Evolutionary conservation across 2,113 vertebrate species (phyloP), one percentile per base, ranked within the genome.

Genomic region (Sander lucioperca): DNA sequence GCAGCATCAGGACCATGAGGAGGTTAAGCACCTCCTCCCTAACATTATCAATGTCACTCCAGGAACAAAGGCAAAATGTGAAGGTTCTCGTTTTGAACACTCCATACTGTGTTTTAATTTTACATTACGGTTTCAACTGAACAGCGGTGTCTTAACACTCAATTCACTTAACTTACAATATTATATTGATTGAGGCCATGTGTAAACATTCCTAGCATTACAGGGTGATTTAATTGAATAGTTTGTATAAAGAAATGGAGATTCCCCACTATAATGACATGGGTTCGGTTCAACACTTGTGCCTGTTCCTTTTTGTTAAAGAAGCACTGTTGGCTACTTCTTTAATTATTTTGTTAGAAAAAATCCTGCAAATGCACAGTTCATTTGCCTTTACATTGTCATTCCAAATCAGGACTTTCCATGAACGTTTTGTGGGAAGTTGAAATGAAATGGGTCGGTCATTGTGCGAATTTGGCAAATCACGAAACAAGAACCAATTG

Each of bases 1-100:
- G 68, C 90, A 90, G 90, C 86, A 89, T 92, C 90, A 90, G 88
- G 77, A 92, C 90, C 87, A 73, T 36, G 14, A 58, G 65, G 16
- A 67, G 86, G 70, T 36, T 77, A 59, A 43, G 39, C 6, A 2
- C 69, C 62, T 18, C 23, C 6, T n/a, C 30, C 47, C 7, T 48
- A n/a, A 65, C 21, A 72, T 33, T n/a, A 69, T 79, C 68, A 68
- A 47, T 62, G 76, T 80, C 76, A 77, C 59, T 62, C 21, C 51
- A 25, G 39, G 53, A 66, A 72, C 53, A 70, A 77, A 71, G 47
- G 15, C 30, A 30, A 72, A 15, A 19, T 51, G 50, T 43, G 19
- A 47, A 48, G 45, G n/a, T 59, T 30, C 6, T 39, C 4, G 0
- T 79, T 66, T 39, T 21, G 10, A 21, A 25, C 16, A 19, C 1